Evolutionary conservation across 2,113 vertebrate genomes (phyloP), one percentile per base, ranked within the genome.

Genomic region (Gulo gulo): DNA sequence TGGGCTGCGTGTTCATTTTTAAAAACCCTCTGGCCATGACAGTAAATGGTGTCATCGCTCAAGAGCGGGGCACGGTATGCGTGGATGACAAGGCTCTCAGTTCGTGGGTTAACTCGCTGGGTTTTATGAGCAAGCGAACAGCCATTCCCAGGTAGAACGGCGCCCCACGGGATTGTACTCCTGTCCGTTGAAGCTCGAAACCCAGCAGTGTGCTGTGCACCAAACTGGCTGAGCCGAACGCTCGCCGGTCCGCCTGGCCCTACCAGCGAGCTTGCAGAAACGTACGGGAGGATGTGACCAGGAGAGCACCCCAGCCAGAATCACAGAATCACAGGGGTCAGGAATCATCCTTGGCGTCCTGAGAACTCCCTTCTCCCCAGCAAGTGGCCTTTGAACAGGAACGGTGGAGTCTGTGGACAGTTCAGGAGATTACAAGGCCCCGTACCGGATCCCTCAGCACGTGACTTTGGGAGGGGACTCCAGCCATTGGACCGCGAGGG

Each of bases 161-260:
- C 7, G 0, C 0, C 13, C 45, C 8, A 0, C 4, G 6, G 36
- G 24, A 15, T 4, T 12, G 45, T 23, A n/a, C 20, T 31, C n/a
- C 67, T 31, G 12, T 9, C 13, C 11, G 1, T n/a, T 36, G 23
- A 45, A 11, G 23, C 31, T 20, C 36, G 7, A 21, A 83, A 39
- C 39, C 34, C 36, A 47, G 24, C 69, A 8, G 24, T 21, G 6
- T 47, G 2, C 11, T 47, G 4, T 23, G 29, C 14, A 9, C 50
- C 15, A 16, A 16, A 23, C 26, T 42, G 26, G 5, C 24, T 42
- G 29, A 63, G 16, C 1, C 4, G 4, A 36, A 36, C 3, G 1
- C 21, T 24, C 29, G 7, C 50, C 14, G 4, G 2, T n/a, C 13
- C 0, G 0, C 85, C 20, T 80, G 13, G 0, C 4, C 26, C 34